Base-by-base conservation (phyloP, 1,140 invertebrate genomes). In the Brachionus paranguensis region DNA sequence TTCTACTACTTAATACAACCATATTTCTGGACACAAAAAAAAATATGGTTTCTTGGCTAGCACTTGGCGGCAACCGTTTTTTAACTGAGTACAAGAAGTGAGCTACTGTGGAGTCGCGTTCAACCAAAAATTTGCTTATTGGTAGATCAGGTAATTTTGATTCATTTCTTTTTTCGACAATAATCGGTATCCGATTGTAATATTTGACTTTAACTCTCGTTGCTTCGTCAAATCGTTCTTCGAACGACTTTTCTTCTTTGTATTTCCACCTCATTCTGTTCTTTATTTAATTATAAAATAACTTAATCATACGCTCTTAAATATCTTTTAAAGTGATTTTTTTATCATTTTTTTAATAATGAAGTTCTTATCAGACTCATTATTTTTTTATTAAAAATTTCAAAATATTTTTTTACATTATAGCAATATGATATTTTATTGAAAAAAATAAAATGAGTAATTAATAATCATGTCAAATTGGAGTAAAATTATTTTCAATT, bases 51-150 rank as follows among this genome's bases (percentile, higher is more conserved):
- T 81, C 78, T 41, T 81, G 17, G 14, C 53, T 55, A 11, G 53
- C 53, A 17, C 53, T 41, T 43, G 78, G 33, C 10, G 78, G 78
- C 17, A 81, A 81, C 1, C 96, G 92, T 89, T 98, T 98, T 81
- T 97, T 92, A 87, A 99, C 99, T 85, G 99, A 91, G 89, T 99
- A 99, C 88, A 99, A 99, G 90, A 99, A 99, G 89, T 99, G 98
- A 45, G 98, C 98, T 79, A 99, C 97, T 60, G 98, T 99, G 86
- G 99, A 91, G 90, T 99, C 98, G 70, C 96, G 97, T 79, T 98
- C 97, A 76, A 99, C 98, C 87, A 99, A 91, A 90, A 99, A 99
- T 89, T 99, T 99, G 90, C 99, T 99, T 91, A 99, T 99, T 90
- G 99, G 97, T 88, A 99, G 91, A 91, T 99, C 97, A 85, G 96